Conservation (phyloP, 2,888 invertebrate genomes). For the Monoplex corrugatus region DNA sequence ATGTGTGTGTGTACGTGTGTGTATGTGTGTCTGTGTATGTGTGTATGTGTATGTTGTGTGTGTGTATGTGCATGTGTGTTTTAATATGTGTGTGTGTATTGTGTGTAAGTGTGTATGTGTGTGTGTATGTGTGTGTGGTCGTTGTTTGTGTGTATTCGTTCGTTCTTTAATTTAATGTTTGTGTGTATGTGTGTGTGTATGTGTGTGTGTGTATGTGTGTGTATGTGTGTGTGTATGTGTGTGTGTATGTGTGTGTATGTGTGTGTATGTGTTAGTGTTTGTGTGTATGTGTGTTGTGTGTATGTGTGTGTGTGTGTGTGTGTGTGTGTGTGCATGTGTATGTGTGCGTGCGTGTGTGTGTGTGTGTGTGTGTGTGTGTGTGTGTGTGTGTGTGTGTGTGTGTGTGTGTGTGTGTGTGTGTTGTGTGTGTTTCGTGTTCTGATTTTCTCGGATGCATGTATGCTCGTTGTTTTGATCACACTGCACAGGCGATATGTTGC, state of each 20-base stretch:
- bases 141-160: neutral
- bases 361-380: neutral
- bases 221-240: conserved; percentile 6
- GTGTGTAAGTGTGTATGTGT: neutral
- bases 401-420: neutral
- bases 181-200: neutral
- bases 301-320: neutral
- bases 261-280: neutral
- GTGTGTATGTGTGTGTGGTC: no score
- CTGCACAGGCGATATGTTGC: no score
- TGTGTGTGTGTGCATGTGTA: neutral
- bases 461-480: no score
- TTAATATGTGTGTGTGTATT: neutral
- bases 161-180: neutral
- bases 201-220: neutral
- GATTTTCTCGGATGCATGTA: no score
- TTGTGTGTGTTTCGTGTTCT: no score
- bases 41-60: neutral
- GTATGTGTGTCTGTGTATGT: neutral
- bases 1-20: conserved; percentile 17
- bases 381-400: neutral
- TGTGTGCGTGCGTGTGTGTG: conserved; percentile 2
- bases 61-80: neutral
- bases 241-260: neutral
- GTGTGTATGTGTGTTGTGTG: neutral